These are phyloP conservation scores for Lithobates sylvaticus DNA, from an alignment of 2,797 vertebrate species.

Conservation along the genomic window DNA sequence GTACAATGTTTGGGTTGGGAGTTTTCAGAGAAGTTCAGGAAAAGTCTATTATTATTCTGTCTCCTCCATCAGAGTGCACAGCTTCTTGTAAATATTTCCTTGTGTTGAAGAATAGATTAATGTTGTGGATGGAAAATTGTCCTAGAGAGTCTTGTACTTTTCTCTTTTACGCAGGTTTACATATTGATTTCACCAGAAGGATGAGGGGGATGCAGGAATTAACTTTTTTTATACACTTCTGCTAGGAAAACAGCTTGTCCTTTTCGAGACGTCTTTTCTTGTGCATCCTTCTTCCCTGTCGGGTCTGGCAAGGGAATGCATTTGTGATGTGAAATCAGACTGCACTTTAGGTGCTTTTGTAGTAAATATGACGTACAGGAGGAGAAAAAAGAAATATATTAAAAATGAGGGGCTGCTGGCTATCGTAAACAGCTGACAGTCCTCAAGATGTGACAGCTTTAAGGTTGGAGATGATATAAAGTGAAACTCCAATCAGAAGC, in stretches of 20 bases:
- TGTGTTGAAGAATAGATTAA: background rate
- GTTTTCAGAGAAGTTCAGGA: background rate
- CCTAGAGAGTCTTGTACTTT: constrained; percentile 38
- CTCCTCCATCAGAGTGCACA: background rate
- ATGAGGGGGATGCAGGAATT: constrained; percentile 22
- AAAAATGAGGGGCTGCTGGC: background rate
- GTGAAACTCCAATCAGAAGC: no score
- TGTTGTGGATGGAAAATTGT: constrained; percentile 29
- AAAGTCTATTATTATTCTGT: background rate
- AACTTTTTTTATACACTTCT: constrained; percentile 14
- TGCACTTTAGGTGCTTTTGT: background rate
- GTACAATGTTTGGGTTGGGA: background rate
- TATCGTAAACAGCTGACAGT: background rate
- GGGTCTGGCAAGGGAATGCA: background rate
- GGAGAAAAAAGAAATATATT: background rate
- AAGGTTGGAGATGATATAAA: no score
- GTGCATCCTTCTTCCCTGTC: background rate
- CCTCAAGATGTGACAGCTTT: background rate
- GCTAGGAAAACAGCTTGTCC: constrained; percentile 38
- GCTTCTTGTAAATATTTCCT: constrained; percentile 7
- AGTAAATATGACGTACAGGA: background rate
- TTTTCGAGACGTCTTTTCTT: constrained; percentile 18
- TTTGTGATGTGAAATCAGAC: constrained; percentile 22
- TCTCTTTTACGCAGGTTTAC: constrained; percentile 46
- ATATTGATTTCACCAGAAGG: constrained; percentile 49